phyloP scores from a whole-genome alignment of 2,113 vertebrate genomes.

The Bostrychus sinensis region DNA sequence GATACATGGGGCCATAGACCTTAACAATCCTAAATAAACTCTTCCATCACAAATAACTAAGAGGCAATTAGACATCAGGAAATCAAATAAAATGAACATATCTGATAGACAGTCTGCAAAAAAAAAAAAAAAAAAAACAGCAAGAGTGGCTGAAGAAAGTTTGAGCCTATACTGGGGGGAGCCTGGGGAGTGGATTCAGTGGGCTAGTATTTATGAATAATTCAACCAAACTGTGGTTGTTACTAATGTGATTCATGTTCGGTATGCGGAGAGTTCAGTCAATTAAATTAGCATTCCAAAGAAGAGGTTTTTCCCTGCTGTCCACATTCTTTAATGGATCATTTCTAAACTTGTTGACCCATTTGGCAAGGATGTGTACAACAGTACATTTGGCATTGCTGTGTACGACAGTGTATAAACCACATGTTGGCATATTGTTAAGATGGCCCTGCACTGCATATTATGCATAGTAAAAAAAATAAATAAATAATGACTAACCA shows the following conservation, averaged over 20 bases:
- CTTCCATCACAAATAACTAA: conserved; percentile 27
- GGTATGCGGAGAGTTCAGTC: conserved; percentile 50
- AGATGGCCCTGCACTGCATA: background rate
- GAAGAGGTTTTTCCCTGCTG: conserved; percentile 36
- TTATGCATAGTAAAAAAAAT: no score
- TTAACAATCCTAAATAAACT: conserved; percentile 19
- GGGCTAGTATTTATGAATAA: conserved; percentile 53
- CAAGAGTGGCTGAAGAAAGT: conserved; percentile 5
- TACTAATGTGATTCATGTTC: conserved; percentile 66
- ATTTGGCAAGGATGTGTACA: no score
- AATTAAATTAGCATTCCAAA: conserved; percentile 67
- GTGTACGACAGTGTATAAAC: conserved; percentile 7
- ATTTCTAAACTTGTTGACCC: conserved; percentile 53
- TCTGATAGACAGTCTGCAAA: background rate
- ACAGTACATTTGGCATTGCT: no score
- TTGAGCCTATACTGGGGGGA: conserved; percentile 10
- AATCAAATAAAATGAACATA: conserved; percentile 28
- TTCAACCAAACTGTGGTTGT: conserved; percentile 53
- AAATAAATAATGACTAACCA: no score
- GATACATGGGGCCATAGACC: conserved; percentile 18
- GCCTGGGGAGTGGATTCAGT: conserved; percentile 30
- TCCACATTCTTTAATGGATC: conserved; percentile 46
- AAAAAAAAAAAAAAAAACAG: conserved; percentile 9
- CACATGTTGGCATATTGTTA: conserved; percentile 16
- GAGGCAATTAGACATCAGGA: conserved; percentile 26